Conservation (phyloP, 2,113 vertebrate species). For the Phoxinus phoxinus region DNA sequence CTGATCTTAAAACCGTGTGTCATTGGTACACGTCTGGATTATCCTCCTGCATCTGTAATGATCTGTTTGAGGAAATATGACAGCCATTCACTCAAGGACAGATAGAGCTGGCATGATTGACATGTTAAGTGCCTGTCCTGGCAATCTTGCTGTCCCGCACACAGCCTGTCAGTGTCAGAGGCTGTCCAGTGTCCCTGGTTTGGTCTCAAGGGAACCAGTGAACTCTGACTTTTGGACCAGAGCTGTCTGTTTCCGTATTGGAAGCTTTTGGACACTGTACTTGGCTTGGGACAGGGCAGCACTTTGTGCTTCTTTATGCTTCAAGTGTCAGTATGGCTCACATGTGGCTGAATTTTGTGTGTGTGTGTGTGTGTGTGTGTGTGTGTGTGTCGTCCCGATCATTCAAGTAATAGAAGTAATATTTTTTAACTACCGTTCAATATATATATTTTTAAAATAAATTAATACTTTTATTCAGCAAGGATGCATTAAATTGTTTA, state of each 20-base stretch:
- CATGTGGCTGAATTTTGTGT: not conserved
- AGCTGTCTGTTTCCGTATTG: slow-evolving; percentile 6
- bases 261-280: slow-evolving; percentile 4
- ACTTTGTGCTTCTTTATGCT: not conserved
- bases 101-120: not conserved
- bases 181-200: slow-evolving; percentile 17
- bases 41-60: slow-evolving; percentile 4
- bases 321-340: not conserved
- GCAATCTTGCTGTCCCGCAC: slow-evolving; percentile 20
- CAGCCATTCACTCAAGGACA: not conserved
- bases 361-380: no score
- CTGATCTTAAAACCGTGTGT: no score
- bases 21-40: not conserved
- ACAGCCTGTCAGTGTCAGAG: slow-evolving; percentile 31
- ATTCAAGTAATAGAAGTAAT: no score
- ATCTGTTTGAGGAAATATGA: not conserved
- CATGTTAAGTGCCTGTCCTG: not conserved
- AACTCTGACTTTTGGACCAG: slow-evolving; percentile 17
- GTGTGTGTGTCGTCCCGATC: no score
- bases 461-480: no score
- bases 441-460: accelerated
- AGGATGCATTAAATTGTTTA: not conserved
- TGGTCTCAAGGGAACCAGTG: not conserved
- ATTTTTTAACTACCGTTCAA: not conserved
- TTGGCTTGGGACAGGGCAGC: not conserved